Percentiles rank a stretch among this genome's conserved stretches.
These are phyloP conservation scores for Platichthys stellatus DNA, from an alignment of 2,113 vertebrate species.

Conservation along the genomic window DNA sequence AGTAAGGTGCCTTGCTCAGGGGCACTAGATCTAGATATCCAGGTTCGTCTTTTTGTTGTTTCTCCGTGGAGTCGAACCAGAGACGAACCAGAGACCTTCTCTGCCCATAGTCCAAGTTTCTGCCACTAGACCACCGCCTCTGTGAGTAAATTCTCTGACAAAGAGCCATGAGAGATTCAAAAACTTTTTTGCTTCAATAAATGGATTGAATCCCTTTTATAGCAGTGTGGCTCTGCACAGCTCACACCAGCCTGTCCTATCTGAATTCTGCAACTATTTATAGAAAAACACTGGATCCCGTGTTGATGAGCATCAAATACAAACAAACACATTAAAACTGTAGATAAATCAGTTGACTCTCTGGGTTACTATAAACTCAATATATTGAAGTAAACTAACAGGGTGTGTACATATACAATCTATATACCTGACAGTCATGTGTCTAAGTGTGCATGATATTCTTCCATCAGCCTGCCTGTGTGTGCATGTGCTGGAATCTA, in stretches of 20 bases:
- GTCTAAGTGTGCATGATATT: slow-evolving; percentile 5
- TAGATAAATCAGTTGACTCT: no score
- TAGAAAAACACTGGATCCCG: background rate
- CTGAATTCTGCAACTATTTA: no score
- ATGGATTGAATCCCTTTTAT: background rate
- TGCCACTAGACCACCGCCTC: no score
- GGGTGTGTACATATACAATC: background rate
- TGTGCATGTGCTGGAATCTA: slow-evolving; percentile 79
- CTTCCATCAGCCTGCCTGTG: slow-evolving; percentile 56
- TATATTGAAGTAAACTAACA: background rate
- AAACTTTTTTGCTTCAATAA: background rate
- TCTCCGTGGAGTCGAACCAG: no score
- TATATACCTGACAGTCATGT: slow-evolving; percentile 1
- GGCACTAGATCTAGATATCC: no score
- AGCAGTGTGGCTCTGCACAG: background rate
- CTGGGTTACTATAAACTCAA: background rate
- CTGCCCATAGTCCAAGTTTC: no score
- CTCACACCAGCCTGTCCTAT: background rate
- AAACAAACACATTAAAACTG: no score
- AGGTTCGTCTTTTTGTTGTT: no score
- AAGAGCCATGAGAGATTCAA: background rate
- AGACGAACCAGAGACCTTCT: no score
- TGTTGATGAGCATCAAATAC: no score
- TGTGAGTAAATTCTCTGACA: background rate
- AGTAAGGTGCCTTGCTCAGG: no score